Base-by-base conservation (phyloP, 2,113 vertebrate genomes). In the Narcine bancroftii region DNA sequence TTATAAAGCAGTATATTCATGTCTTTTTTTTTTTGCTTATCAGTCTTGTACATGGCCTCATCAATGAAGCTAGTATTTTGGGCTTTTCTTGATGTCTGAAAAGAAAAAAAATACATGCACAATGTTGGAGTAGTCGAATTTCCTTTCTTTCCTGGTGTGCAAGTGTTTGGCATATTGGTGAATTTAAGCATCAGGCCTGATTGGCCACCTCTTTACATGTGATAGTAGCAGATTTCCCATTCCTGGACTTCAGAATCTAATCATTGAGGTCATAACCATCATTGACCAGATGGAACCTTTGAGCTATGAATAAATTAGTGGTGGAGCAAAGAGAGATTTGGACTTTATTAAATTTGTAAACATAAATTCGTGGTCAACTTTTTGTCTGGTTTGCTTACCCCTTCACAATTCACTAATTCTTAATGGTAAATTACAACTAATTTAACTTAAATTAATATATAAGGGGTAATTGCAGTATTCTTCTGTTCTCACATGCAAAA, bases 341-440 rank as follows among this genome's bases (percentile, higher is more conserved):
- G 11, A 50, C 29, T 60, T n/a, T 85, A n/a, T 56, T 60, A 13
- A 85, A 60, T 85, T 85, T 60, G 81, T 33, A 85, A 60, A 60
- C 17, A 9, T 53, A 36, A 56, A 60, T 29, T 85, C 29, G 6
- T 85, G 47, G 3, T 29, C 50, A 85, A 56, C 60, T 56, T 56
- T 56, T 50, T n/a, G 50, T 56, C 81, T n/a, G n/a, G 29, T 36
- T 85, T 85, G 53, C 60, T 85, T 50, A 6, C 81, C 17, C 50
- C 24, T 83, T 83, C 81, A 60, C 81, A 85, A 17, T 60, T 85
- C 36, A 60, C 60, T 56, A 50, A 85, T 85, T 60, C 53, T 85
- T n/a, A 33, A n/a, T 85, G 50, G 81, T 60, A 36, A 85, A 36
- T 36, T 47, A n/a, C 4, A 56, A 13, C 9, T 19, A 85, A 85